Evolutionary conservation across 1,140 invertebrate species (phyloP).

Genomic region (Akabosia matsudoensis): DNA sequence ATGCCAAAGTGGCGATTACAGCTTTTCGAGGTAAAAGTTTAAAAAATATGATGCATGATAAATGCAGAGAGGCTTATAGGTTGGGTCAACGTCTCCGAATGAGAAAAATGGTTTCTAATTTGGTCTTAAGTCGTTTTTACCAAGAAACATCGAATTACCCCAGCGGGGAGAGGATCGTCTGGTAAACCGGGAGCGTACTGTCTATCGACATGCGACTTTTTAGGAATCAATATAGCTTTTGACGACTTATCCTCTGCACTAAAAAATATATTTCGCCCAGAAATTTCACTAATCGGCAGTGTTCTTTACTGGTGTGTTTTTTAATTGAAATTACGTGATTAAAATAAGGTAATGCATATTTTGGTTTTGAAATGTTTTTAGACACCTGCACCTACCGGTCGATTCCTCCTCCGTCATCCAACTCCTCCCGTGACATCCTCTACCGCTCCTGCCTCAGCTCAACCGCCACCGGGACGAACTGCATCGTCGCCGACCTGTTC

Average conservation of each 20-base stretch:
- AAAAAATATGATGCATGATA: background rate
- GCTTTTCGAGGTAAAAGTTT: constrained; percentile 1
- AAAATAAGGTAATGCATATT: no score
- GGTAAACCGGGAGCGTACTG: no score
- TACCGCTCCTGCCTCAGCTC: constrained; percentile 2
- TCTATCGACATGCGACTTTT: background rate
- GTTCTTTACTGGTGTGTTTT: background rate
- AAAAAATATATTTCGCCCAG: no score
- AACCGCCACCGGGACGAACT: background rate
- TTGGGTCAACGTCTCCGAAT: no score
- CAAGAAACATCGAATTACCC: no score
- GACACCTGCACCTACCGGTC: constrained; percentile 1
- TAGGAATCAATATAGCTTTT: background rate
- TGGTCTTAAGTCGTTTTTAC: background rate
- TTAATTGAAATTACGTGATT: no score
- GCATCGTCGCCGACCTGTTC: constrained; percentile 27
- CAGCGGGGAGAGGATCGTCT: no score
- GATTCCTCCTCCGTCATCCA: background rate
- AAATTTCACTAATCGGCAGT: no score
- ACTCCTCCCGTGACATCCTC: background rate
- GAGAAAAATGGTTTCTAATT: background rate
- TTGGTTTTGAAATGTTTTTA: background rate
- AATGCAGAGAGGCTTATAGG: background rate
- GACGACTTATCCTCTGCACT: background rate
- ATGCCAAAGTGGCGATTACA: background rate